A percentile compares a stretch with the other conserved stretches of the same genome.
These are phyloP conservation scores for Felis catus DNA, from an alignment of 2,113 vertebrate species.

Conservation along the genomic window F.catus_Fca126_mat1.0 CM031421.1:34907001-34907500, in stretches of 20 bases:
- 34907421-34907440: background rate
- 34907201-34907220: background rate
- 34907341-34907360: background rate
- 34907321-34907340: background rate
- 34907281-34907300: background rate
- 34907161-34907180: background rate
- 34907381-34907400: background rate
- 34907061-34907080: background rate
- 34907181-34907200: background rate
- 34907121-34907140: background rate
- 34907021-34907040: too few species aligned
- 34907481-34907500: background rate
- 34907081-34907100: background rate
- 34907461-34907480: background rate
- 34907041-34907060: background rate
- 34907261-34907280: background rate
- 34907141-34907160: background rate
- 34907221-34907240: background rate
- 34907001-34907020: background rate
- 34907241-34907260: background rate
- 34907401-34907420: background rate
- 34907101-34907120: background rate
- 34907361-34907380: background rate
- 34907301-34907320: background rate
- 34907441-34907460: background rate